phyloP scores from a whole-genome alignment of 2,888 invertebrate species.

The Myathropa florea region DNA sequence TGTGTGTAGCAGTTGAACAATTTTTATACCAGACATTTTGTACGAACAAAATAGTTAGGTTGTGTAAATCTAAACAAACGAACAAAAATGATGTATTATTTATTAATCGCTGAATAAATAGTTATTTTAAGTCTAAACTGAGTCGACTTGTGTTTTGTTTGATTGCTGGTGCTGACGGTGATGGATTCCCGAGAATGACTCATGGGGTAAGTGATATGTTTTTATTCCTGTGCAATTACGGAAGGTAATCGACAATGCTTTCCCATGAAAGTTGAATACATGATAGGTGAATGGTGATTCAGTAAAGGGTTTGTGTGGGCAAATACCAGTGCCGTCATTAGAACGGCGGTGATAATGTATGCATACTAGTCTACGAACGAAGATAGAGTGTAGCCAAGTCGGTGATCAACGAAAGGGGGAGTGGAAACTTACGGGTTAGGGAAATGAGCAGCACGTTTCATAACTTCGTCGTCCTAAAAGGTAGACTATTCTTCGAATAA shows the following conservation, averaged over 20 bases:
- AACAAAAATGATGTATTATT: constrained; percentile 52
- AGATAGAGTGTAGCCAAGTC: not conserved
- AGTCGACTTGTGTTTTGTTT: not conserved
- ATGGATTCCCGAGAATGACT: not conserved
- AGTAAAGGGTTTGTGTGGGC: not conserved
- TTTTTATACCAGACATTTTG: constrained; percentile 60
- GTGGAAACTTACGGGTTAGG: too few relatives aligned
- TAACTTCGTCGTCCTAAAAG: too few relatives aligned
- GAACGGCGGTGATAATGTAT: not conserved
- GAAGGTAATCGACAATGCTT: not conserved
- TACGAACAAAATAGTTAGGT: constrained; percentile 36
- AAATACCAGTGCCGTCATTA: not conserved
- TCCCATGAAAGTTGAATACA: not conserved
- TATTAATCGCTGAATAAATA: constrained; percentile 58
- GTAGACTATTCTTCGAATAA: too few relatives aligned
- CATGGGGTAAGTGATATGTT: not conserved
- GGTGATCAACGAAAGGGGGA: too few relatives aligned
- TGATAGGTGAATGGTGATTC: not conserved
- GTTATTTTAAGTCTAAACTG: constrained; percentile 9
- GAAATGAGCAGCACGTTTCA: too few relatives aligned
- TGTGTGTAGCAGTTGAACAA: constrained; percentile 12
- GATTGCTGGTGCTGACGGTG: not conserved
- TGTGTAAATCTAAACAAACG: constrained; percentile 15
- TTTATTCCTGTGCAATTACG: not conserved
- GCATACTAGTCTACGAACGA: not conserved